These are phyloP conservation scores for Picus viridis DNA, from an alignment of 2,797 vertebrate genomes.

Conservation along the genomic window DNA sequence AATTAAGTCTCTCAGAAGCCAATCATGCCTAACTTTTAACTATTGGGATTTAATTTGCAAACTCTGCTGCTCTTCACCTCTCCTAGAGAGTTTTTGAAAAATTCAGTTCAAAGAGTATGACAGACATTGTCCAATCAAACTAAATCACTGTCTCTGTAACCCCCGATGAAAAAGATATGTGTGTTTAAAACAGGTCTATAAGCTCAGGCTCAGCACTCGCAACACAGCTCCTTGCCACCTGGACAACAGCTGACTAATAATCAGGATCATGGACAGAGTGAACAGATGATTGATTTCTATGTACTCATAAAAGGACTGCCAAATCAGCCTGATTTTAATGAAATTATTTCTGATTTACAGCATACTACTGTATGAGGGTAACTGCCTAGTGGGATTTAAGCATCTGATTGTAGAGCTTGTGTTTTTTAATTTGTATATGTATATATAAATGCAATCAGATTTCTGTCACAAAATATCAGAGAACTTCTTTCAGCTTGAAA, in stretches of 20 bases:
- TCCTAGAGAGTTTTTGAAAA: conserved; percentile 6
- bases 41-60: background rate
- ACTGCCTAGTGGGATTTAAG: background rate
- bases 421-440: background rate
- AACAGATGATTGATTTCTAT: background rate
- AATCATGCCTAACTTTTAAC: background rate
- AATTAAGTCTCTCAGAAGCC: background rate
- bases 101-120: background rate
- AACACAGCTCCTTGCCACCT: background rate
- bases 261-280: background rate
- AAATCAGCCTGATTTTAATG: background rate
- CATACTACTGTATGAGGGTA: background rate
- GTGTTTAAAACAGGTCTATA: background rate
- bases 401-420: background rate
- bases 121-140: background rate
- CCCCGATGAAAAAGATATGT: background rate
- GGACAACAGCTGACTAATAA: background rate
- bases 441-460: background rate
- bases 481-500: background rate
- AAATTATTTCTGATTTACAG: background rate
- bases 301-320: background rate
- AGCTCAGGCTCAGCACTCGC: background rate
- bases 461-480: background rate
- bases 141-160: background rate
- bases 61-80: background rate